These are phyloP conservation scores for Erebia palarica DNA, from an alignment of 2,888 invertebrate genomes.

Conservation along the genomic window DNA sequence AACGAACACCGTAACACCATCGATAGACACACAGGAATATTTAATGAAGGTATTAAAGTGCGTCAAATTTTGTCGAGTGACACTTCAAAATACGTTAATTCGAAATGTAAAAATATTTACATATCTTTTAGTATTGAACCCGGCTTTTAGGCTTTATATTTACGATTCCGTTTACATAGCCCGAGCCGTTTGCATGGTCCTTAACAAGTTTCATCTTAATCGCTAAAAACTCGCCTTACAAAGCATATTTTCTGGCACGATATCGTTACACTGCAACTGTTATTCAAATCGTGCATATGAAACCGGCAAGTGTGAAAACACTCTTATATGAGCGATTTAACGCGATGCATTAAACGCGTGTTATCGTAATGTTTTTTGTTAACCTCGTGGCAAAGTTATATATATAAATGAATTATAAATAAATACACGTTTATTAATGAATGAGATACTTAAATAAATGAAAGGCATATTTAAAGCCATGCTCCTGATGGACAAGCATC, in stretches of 20 bases:
- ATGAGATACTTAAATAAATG: too few relatives aligned
- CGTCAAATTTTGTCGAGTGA: constrained; percentile 65
- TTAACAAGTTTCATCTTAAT: constrained; percentile 1
- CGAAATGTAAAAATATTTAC: constrained; percentile 77
- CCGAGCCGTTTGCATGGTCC: constrained; percentile 1
- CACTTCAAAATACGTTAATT: constrained; percentile 69
- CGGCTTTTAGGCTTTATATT: constrained; percentile 1
- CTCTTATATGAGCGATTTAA: not conserved
- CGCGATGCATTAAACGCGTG: not conserved
- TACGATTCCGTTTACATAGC: not conserved
- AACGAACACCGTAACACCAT: constrained; percentile 47
- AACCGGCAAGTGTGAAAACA: not conserved
- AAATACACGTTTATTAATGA: too few relatives aligned
- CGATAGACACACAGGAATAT: constrained; percentile 58
- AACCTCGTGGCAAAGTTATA: not conserved
- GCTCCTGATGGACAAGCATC: too few relatives aligned
- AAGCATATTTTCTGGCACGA: not conserved
- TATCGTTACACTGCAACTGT: not conserved
- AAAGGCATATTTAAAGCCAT: too few relatives aligned
- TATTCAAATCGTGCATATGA: not conserved
- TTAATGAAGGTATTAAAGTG: constrained; percentile 59
- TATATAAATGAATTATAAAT: too few relatives aligned
- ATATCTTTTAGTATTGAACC: constrained; percentile 44
- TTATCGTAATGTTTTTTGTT: not conserved
- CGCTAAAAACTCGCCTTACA: constrained; percentile 1